Conservation (phyloP, 2,888 invertebrate species). For the Drosophila meridiana region DNA sequence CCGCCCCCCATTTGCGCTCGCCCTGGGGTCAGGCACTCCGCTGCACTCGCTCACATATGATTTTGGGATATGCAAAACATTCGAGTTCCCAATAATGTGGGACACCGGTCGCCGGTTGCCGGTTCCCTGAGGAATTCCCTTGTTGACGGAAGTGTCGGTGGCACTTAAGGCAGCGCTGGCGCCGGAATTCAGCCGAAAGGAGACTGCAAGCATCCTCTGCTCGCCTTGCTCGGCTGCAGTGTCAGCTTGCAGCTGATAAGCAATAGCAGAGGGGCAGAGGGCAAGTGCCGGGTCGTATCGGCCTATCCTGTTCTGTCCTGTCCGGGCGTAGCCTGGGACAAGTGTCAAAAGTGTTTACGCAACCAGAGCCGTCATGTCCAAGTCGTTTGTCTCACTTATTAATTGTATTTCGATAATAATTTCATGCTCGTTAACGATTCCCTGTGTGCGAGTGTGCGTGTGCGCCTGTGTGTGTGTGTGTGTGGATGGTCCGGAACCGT, state of each 20-base stretch:
- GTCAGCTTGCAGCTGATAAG: slow-evolving; percentile 51
- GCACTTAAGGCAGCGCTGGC: slow-evolving; percentile 66
- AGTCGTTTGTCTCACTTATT: slow-evolving; percentile 60
- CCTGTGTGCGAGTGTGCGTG: neutral
- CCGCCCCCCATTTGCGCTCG: slow-evolving; percentile 18
- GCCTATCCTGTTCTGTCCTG: no score
- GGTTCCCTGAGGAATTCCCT: slow-evolving; percentile 36
- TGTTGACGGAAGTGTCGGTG: slow-evolving; percentile 62
- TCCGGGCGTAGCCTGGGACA: slow-evolving; percentile 27
- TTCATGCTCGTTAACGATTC: slow-evolving; percentile 80
- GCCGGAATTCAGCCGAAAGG: slow-evolving; percentile 72
- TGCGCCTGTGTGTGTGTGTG: slow-evolving; percentile 4
- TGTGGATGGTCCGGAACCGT: slow-evolving; percentile 34
- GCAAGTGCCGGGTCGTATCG: neutral
- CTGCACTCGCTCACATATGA: slow-evolving; percentile 22
- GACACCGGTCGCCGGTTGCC: slow-evolving; percentile 29
- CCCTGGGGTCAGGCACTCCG: neutral
- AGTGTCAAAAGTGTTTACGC: slow-evolving; percentile 67
- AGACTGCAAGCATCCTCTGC: slow-evolving; percentile 24
- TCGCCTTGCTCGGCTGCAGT: slow-evolving; percentile 23
- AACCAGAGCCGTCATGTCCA: slow-evolving; percentile 55
- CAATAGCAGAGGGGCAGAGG: neutral
- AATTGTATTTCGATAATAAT: slow-evolving; percentile 81
- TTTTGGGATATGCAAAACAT: slow-evolving; percentile 45
- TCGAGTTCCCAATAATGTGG: slow-evolving; percentile 22